These are phyloP conservation scores for Porites rus DNA, from an alignment of 92 coral and sea anemone genomes.

Conservation along the genomic window DNA sequence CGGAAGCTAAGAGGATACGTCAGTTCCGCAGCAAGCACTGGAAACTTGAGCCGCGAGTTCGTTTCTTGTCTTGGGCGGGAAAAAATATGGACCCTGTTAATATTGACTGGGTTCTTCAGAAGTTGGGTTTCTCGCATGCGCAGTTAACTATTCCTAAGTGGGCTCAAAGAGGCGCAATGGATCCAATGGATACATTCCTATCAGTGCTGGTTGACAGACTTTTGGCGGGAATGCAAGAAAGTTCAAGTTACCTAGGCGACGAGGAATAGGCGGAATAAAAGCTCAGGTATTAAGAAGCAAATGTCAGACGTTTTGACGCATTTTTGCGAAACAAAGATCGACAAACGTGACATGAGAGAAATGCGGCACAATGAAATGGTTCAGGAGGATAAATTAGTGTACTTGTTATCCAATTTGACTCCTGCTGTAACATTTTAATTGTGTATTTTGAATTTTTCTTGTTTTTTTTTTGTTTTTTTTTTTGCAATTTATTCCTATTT, in stretches of 20 bases:
- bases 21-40: slow-evolving; percentile 98
- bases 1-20: slow-evolving; percentile 88
- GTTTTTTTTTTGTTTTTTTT: too few relatives aligned
- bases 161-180: slow-evolving; percentile 99
- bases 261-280: slow-evolving; percentile 1
- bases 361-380: too few relatives aligned
- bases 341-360: too few relatives aligned
- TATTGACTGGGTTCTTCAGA: slow-evolving; percentile 98
- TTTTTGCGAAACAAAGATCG: too few relatives aligned
- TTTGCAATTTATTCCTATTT: too few relatives aligned
- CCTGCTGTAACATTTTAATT: too few relatives aligned
- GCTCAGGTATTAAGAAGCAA: too few relatives aligned
- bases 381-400: too few relatives aligned
- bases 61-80: slow-evolving; percentile 99
- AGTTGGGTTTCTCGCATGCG: slow-evolving; percentile 97
- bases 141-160: slow-evolving; percentile 97
- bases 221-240: slow-evolving; percentile 92
- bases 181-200: slow-evolving; percentile 95
- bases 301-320: too few relatives aligned
- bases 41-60: slow-evolving; percentile 97
- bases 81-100: slow-evolving; percentile 97
- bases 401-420: too few relatives aligned
- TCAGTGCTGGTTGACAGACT: slow-evolving; percentile 91
- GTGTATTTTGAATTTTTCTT: too few relatives aligned
- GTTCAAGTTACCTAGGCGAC: slow-evolving; percentile 74